Base-by-base conservation (phyloP, 2,888 invertebrate species). In the Hemicrepidius hirtus region DNA sequence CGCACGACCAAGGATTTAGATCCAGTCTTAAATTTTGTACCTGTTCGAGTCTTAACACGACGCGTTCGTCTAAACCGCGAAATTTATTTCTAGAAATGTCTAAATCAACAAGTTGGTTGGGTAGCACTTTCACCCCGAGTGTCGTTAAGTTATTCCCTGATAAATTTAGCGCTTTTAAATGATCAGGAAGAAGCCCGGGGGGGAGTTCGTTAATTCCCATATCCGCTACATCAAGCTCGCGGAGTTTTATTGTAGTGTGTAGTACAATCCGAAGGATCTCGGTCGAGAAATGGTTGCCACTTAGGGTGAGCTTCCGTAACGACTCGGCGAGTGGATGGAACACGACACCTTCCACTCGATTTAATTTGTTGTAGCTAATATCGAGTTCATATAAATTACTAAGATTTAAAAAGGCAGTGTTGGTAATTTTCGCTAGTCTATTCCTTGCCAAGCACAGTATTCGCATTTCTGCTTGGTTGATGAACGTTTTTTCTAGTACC, bases 11-110 rank as follows among this genome's bases (percentile, higher is more conserved):
- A n/a, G 89, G 88, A 82, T 93, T 93, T 62, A 87, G 88, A n/a
- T 88, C 85, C 62, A 93, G 84, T 80, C 88, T 86, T 0, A 92
- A 85, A 40, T 86, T 84, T 2, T 88, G 86, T 73, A 92, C 87
- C 9, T 88, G 88, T 81, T 92, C 91, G 60, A 93, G 82, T 74
- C 90, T 87, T 49, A 88, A 85, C 53, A 93, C 84, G 35, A 90
- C 87, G 37, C 88, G 84, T 76, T 91, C 91, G 75, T 88, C 89
- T 64, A 93, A 86, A 49, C 91, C 91, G 77, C 90, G 89, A 77
- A 95, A 86, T 81, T 90, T 89, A 86, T 95, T 95, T 78, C 91
- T 87, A n/a, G 94, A 93, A 78, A 94, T 85, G 85, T 95, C 94
- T 76, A 95, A 85, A 79, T 89, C 89, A 83, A 91, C 87, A 57